Evolutionary conservation across 2,113 vertebrate species (phyloP).

Genomic region (Ceyx margarethae): DNA sequence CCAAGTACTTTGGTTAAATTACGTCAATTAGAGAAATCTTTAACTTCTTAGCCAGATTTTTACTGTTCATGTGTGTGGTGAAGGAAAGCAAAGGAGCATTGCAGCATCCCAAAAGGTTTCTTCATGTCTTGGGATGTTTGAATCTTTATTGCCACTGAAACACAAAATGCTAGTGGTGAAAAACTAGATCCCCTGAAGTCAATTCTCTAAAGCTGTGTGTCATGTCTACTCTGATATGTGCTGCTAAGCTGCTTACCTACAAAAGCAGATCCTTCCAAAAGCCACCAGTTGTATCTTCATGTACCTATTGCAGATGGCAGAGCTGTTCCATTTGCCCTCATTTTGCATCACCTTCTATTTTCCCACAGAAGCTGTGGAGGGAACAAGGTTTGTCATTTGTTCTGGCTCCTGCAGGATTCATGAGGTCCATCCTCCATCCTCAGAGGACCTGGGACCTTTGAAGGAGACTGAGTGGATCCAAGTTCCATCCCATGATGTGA

Average conservation of each 20-base stretch:
- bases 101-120: neutral
- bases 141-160: neutral
- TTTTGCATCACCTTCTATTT: neutral
- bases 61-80: neutral
- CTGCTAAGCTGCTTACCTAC: neutral
- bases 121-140: neutral
- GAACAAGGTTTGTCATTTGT: neutral
- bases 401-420: neutral
- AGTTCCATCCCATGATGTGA: neutral
- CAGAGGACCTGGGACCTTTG: neutral
- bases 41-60: neutral
- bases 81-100: neutral
- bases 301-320: neutral
- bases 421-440: neutral
- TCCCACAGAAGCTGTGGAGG: neutral
- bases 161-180: neutral
- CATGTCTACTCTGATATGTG: neutral
- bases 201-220: neutral
- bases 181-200: neutral
- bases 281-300: neutral
- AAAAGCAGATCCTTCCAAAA: neutral
- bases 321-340: neutral
- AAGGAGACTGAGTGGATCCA: neutral
- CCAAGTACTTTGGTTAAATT: neutral
- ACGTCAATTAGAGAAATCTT: neutral